These are phyloP conservation scores for Actinia equina DNA, from an alignment of 64 coral and sea anemone species.

Conservation along the genomic window DNA sequence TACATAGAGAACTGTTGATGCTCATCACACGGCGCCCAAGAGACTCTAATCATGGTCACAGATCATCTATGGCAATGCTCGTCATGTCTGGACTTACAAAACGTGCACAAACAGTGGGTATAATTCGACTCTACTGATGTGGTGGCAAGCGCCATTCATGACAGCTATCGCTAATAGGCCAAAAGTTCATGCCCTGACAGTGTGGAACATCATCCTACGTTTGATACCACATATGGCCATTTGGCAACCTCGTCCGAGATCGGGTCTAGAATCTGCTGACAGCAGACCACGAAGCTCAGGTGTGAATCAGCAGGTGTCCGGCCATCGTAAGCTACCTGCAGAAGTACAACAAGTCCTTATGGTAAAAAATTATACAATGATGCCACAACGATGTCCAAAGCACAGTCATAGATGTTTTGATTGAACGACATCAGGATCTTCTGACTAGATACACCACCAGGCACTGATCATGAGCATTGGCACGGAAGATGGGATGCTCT, in stretches of 20 bases:
- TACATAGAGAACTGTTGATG: conserved; percentile 63
- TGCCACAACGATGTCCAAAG: conserved; percentile 78
- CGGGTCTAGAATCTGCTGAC: conserved; percentile 63
- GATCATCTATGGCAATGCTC: conserved; percentile 73
- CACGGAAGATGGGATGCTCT: conserved; percentile 55
- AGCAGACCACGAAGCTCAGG: conserved; percentile 82
- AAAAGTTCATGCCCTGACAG: conserved; percentile 71
- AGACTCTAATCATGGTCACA: conserved; percentile 38
- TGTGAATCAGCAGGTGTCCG: conserved; percentile 67
- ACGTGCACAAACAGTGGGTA: conserved; percentile 68
- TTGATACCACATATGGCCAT: conserved; percentile 88
- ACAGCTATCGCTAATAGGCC: conserved; percentile 77
- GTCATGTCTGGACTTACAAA: conserved; percentile 68
- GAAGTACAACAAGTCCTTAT: conserved; percentile 62
- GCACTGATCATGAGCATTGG: conserved; percentile 81
- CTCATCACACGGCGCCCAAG: conserved; percentile 33
- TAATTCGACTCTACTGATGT: conserved; percentile 67
- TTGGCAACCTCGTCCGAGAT: conserved; percentile 92
- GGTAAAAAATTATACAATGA: conserved; percentile 53
- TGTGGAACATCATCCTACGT: conserved; percentile 61
- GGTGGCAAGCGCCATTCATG: conserved; percentile 58
- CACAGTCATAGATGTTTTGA: conserved; percentile 79
- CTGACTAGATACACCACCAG: conserved; percentile 50
- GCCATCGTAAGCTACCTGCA: conserved; percentile 74
- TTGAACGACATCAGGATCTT: conserved; percentile 72